These are phyloP conservation scores for Nineta flava DNA, from an alignment of 2,888 invertebrate genomes.

Conservation along the genomic window DNA sequence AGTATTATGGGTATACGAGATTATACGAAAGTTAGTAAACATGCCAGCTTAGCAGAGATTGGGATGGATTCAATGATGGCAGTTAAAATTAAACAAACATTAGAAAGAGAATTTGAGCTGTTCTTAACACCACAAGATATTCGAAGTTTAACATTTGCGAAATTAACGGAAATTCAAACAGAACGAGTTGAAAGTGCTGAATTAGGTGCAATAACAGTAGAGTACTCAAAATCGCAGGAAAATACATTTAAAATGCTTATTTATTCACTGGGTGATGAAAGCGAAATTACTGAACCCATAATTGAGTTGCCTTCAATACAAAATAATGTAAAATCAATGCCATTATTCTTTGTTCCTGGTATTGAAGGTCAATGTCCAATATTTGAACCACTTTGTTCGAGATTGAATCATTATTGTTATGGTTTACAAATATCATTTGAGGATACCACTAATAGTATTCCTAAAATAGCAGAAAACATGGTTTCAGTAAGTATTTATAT, in stretches of 20 bases:
- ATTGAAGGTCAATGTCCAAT: slow-evolving; percentile 45
- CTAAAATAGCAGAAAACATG: slow-evolving; percentile 33
- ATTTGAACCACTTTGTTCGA: slow-evolving; percentile 33
- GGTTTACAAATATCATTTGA: slow-evolving; percentile 37
- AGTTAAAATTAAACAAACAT: slow-evolving; percentile 84
- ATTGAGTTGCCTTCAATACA: slow-evolving; percentile 28
- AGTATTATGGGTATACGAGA: slow-evolving; percentile 39
- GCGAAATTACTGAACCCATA: slow-evolving; percentile 32
- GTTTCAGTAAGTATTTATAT: slow-evolving; percentile 29
- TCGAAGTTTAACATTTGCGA: slow-evolving; percentile 60
- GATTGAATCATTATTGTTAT: slow-evolving; percentile 34
- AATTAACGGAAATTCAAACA: slow-evolving; percentile 19
- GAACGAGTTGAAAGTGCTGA: too few species aligned
- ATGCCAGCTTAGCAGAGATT: slow-evolving; percentile 68
- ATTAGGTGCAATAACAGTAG: too few species aligned
- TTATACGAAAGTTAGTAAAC: slow-evolving; percentile 49
- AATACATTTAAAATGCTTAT: not conserved
- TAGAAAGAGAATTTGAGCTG: slow-evolving; percentile 80
- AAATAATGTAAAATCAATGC: slow-evolving; percentile 16
- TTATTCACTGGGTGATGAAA: slow-evolving; percentile 21
- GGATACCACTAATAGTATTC: slow-evolving; percentile 28
- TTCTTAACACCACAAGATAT: slow-evolving; percentile 76
- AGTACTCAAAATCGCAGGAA: too few species aligned
- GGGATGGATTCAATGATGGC: slow-evolving; percentile 98
- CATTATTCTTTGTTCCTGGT: slow-evolving; percentile 47